Base-by-base conservation (phyloP, 2,113 vertebrate genomes). In the Siniperca chuatsi region DNA sequence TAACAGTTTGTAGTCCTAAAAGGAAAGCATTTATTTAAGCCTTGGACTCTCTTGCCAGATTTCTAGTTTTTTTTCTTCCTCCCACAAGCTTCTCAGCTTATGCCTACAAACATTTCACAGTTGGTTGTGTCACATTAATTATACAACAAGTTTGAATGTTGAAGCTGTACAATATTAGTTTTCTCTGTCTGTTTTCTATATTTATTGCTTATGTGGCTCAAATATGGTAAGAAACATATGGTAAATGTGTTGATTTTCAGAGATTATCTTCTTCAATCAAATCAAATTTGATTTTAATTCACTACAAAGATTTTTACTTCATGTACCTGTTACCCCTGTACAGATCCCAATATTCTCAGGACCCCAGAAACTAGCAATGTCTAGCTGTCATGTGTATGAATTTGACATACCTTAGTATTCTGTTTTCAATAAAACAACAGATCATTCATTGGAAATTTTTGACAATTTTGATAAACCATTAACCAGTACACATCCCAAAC, bases 121-220 rank as follows among this genome's bases (percentile, higher is more conserved):
- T 67, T 75, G 37, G 33, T 40, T 75, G 12, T 74, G 64, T 42
- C 23, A 71, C 46, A 72, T 50, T 62, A 71, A 71, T 52, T 80
- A 71, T 40, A 18, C 29, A 35, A 50, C 66, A 69, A 7, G 29
- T 44, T 62, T 58, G n/a, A 68, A 23, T 57, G 50, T 48, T 48
- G 25, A 61, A 23, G 18, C 40, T 12, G 18, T 42, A 37, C 60
- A 79, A 60, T 70, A 70, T 66, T 42, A 58, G 21, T 42, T 73
- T 2, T 29, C 58, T 44, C 15, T 18, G 35, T 69, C 4, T 37
- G 57, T 61, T 25, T 80, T 73, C 35, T 72, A 10, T 57, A 68
- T 68, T 46, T 13, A 21, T 64, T 79, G 11, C 64, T 23, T 13
- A 23, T 15, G 7, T 55, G 67, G 67, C 29, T 54, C 18, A 37